Evolutionary conservation across 2,113 vertebrate genomes (phyloP), one percentile per base, ranked within the genome.

Genomic region (Aldabrachelys gigantea): DNA sequence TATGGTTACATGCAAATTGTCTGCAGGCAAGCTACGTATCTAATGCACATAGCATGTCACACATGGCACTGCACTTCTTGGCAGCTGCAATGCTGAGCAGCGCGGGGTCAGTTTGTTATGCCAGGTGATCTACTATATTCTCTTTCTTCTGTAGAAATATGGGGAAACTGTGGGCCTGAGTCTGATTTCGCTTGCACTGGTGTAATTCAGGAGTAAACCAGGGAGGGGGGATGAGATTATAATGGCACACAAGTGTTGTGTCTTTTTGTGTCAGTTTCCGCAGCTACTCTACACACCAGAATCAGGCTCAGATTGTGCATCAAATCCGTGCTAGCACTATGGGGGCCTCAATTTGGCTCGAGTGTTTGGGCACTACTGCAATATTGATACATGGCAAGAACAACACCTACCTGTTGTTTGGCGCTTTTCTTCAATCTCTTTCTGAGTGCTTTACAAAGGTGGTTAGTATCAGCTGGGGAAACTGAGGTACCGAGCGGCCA

Each of bases 341-440:
- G n/a, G 78, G 50, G 21, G 38, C 0, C 0, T 1, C 1, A 11
- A 4, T 24, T 24, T 5, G 27, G 12, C 72, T n/a, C 53, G 8
- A 0, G 0, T 54, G 35, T 35, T 7, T 4, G 92, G 82, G n/a
- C 35, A 4, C 87, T 6, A 41, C 1, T 84, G 72, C 49, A 38
- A 52, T 49, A 29, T n/a, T 2, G 16, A 16, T 75, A 3, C 0
- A 4, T 72, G 65, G 65, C 35, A 22, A 72, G 38, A 72, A 72
- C 22, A 10, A 19, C 65, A 38, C 17, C 5, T 21, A 72, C n/a
- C 9, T 38, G 65, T 22, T 72, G n/a, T 72, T 72, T 72, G 65
- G 35, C 1, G 4, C n/a, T 72, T 72, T 38, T 72, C 35, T 72
- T n/a, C 65, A n/a, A 22, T n/a, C 35, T 5, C 4, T 22, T n/a